Percentiles rank a stretch among this genome's conserved stretches.
Evolutionary conservation across 2,888 invertebrate species (phyloP).

Genomic region (Agrotis puta): DNA sequence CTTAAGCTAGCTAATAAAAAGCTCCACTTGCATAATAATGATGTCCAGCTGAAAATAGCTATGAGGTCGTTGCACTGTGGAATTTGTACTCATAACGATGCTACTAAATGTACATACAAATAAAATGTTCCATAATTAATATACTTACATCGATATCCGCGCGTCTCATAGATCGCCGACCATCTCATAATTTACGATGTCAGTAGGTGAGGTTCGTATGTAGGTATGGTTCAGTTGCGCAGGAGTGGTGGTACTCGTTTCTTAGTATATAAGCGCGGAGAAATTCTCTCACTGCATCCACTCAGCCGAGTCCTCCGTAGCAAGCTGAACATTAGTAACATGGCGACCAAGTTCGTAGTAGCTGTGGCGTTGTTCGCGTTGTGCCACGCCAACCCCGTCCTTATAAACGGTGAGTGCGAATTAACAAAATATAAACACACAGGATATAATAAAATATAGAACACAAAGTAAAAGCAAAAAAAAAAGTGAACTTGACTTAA

Average conservation of each 20-base stretch:
- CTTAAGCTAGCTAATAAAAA: conserved; percentile 4
- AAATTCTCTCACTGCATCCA: conserved; percentile 90
- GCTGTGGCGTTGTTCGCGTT: conserved; percentile 80
- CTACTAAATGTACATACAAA: conserved; percentile 25
- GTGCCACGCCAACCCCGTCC: conserved; percentile 81
- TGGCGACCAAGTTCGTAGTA: conserved; percentile 84
- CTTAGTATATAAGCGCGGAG: conserved; percentile 86
- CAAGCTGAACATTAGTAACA: conserved; percentile 67
- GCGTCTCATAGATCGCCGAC: conserved; percentile 73
- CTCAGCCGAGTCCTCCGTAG: conserved; percentile 68
- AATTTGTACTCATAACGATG: conserved; percentile 4
- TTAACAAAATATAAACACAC: too few species aligned
- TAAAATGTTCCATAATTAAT: conserved; percentile 56
- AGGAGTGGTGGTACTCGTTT: conserved; percentile 74
- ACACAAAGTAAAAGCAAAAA: neutral
- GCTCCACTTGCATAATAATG: neutral
- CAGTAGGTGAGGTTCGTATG: conserved; percentile 87
- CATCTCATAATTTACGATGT: conserved; percentile 84
- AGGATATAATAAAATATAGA: too few species aligned
- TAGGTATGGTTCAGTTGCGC: conserved; percentile 77
- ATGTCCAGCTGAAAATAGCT: neutral
- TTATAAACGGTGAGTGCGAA: conserved; percentile 80
- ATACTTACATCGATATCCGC: conserved; percentile 58
- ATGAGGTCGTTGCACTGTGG: conserved; percentile 66
- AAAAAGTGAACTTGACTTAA: neutral